Evolutionary conservation across 2,888 invertebrate genomes (phyloP).

Genomic region (Troides aeacus): DNA sequence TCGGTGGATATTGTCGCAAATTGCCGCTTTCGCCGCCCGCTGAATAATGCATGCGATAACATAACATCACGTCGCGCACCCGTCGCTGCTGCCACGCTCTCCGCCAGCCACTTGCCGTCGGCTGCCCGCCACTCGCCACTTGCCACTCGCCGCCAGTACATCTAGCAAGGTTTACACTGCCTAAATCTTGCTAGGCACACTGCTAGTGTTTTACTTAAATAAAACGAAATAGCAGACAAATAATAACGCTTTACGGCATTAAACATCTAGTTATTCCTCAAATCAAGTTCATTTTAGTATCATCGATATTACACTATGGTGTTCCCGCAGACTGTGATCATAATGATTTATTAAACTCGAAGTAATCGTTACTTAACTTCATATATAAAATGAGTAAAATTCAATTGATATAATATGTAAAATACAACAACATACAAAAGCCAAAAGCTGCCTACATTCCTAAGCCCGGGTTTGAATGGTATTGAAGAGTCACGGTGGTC

Average conservation of each 20-base stretch:
- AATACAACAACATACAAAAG: conserved; percentile 8
- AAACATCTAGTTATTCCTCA: not conserved
- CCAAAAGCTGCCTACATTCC: conserved; percentile 18
- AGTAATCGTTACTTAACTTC: not conserved
- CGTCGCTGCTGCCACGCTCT: conserved; percentile 41
- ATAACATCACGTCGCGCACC: conserved; percentile 72
- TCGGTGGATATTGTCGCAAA: conserved; percentile 79
- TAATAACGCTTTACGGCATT: not conserved
- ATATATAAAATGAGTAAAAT: not conserved
- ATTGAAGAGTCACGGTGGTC: conserved; percentile 39
- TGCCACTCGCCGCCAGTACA: not conserved
- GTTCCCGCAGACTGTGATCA: not conserved
- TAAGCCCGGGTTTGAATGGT: conserved; percentile 19
- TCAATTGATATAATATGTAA: not conserved
- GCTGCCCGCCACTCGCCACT: not conserved
- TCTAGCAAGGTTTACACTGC: conserved; percentile 10
- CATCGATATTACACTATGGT: not conserved
- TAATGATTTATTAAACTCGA: not conserved
- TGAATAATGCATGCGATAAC: conserved; percentile 79
- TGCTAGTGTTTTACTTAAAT: not conserved
- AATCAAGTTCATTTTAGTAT: not conserved
- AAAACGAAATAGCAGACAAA: not conserved
- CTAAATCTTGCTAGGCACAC: not conserved
- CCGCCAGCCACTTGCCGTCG: conserved; percentile 30
- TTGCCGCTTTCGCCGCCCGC: conserved; percentile 78